Evolutionary conservation across 2,888 invertebrate species (phyloP).

Genomic region (Cosmopolites sordidus): DNA sequence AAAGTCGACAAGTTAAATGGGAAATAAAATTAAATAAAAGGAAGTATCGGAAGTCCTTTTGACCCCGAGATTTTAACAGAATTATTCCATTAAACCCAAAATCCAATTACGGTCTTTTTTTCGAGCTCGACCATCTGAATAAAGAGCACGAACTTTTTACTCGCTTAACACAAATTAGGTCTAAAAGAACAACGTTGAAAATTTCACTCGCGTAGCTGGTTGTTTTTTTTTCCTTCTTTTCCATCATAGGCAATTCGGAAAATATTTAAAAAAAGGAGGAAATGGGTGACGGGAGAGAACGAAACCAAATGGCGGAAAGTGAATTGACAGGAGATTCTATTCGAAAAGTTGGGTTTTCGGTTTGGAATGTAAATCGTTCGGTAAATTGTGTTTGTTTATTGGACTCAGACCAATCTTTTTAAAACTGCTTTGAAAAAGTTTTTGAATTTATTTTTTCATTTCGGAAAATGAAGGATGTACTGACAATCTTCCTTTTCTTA

Average conservation of each 20-base stretch:
- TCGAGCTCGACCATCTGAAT: conserved; percentile 6
- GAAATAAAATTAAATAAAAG: not conserved
- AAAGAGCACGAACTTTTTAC: conserved; percentile 14
- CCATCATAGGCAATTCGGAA: not conserved
- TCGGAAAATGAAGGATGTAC: too few species aligned
- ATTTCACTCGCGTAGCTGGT: conserved; percentile 17
- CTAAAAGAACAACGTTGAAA: conserved; percentile 20
- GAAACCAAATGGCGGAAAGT: too few species aligned
- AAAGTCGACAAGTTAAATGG: not conserved
- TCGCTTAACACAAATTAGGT: conserved; percentile 18
- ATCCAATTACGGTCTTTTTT: not conserved
- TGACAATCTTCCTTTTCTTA: too few species aligned
- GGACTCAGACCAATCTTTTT: conserved; percentile 19
- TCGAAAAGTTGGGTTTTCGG: not conserved
- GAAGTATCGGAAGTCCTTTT: not conserved
- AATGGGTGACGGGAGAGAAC: not conserved
- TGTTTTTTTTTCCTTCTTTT: conserved; percentile 6
- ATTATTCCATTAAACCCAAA: not conserved
- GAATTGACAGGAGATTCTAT: too few species aligned
- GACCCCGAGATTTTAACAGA: not conserved
- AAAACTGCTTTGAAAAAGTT: conserved; percentile 17
- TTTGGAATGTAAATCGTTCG: conserved; percentile 21
- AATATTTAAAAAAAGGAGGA: not conserved
- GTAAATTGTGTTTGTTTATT: conserved; percentile 25
- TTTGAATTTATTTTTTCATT: conserved; percentile 1